phyloP scores from a whole-genome alignment of 2,113 vertebrate genomes.

The Antennarius striatus region DNA sequence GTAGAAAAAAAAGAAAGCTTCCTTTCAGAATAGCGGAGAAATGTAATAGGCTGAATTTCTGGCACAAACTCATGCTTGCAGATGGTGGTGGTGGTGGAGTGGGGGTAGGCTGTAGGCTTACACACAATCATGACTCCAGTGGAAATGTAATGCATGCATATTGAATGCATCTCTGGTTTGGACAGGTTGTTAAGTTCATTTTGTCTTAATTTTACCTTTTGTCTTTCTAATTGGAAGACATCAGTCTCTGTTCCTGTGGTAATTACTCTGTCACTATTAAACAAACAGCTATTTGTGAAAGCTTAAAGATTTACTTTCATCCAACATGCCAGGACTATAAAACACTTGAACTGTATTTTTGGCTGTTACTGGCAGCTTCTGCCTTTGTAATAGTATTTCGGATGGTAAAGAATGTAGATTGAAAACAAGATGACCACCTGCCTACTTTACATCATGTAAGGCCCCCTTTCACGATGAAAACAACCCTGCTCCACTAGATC shows the following conservation, averaged over 20 bases:
- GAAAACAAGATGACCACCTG: conserved; percentile 1
- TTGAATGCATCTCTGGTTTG: conserved; percentile 10
- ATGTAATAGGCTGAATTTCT: conserved; percentile 24
- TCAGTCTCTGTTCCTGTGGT: neutral
- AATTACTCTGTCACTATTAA: neutral
- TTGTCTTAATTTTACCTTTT: neutral
- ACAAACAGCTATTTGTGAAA: conserved; percentile 1
- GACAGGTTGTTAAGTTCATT: neutral
- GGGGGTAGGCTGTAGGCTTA: neutral
- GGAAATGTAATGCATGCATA: conserved; percentile 13
- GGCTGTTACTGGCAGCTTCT: neutral
- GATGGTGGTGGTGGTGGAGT: neutral
- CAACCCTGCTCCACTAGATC: no score
- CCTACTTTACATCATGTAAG: neutral
- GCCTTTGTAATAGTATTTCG: conserved; percentile 16
- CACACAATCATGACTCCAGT: neutral
- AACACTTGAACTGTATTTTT: no score
- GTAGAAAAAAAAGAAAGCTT: conserved; percentile 41
- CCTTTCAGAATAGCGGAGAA: conserved; percentile 48
- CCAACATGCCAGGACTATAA: neutral
- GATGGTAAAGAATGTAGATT: conserved; percentile 1
- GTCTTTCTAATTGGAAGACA: conserved; percentile 2
- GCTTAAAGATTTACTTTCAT: neutral
- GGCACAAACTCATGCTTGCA: conserved; percentile 7
- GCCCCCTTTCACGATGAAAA: no score